Evolutionary conservation across 2,888 invertebrate species (phyloP), one percentile per base, ranked within the genome.

Genomic region (Eupithecia centaureata): DNA sequence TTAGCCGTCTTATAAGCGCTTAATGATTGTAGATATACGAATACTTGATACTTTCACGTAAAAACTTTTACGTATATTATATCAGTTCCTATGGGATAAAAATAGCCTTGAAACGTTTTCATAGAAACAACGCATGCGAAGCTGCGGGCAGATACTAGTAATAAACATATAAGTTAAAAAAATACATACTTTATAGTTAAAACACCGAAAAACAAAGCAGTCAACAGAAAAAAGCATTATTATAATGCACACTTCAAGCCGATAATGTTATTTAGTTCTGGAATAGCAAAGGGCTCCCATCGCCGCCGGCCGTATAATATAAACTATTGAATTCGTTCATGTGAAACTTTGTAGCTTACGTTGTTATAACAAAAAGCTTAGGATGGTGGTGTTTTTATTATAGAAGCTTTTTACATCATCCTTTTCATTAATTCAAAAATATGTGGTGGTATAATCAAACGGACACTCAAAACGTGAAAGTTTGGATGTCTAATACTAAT

Each of bases 321-420:
- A 47, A 79, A 85, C 84, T 85, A 82, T 83, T 82, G 82, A 80
- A 83, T 82, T 79, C 80, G 82, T 82, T 79, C 80, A 76, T 78
- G 82, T 80, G 81, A 76, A 76, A 79, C 75, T 74, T 73, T 79
- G 70, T 76, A 80, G 79, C 79, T 71, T 47, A 22, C 47, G 38
- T 35, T 72, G 68, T 69, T 61, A 59, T 61, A 61, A 51, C 59
- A 60, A 66, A 71, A 47, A 47, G 47, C 47, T 47, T 10, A 0
- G 18, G 10, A 47, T 22, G 47, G 42, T 42, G 18, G 7, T 0
- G 18, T 47, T 47, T 42, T 42, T 42, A 18, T 18, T 42, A 42
- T 10, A 22, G 42, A 10, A 0, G 18, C 10, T 42, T 1, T 18
- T 47, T 18, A 8, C 10, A 18, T 22, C 3, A 22, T 47, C 47